Percentiles rank a stretch among this genome's conserved stretches.
Conservation (phyloP, 1,140 invertebrate genomes). For the Nixonia krombeini region DNA sequence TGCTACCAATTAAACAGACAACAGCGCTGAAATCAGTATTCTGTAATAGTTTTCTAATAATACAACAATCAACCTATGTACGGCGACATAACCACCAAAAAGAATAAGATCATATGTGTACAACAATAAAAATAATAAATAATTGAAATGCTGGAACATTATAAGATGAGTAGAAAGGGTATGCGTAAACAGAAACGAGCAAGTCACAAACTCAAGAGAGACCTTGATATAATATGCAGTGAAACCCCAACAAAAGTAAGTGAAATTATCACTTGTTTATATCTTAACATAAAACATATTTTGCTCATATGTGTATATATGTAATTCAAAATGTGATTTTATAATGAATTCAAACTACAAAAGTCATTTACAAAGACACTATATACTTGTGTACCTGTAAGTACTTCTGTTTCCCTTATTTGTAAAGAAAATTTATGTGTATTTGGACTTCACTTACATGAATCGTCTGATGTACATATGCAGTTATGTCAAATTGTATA, state of each 20-base stretch:
- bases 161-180: conserved; percentile 53
- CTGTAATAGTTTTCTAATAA: too few species aligned
- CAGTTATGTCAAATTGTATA: background rate
- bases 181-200: conserved; percentile 68
- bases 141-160: background rate
- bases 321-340: conserved; percentile 12
- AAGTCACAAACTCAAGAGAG: conserved; percentile 65
- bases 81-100: too few species aligned
- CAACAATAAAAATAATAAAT: background rate
- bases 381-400: background rate
- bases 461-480: too few species aligned
- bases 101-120: background rate
- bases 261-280: conserved; percentile 9
- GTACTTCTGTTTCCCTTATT: background rate
- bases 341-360: conserved; percentile 1
- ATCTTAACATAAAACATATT: background rate
- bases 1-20: too few species aligned
- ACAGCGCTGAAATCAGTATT: too few species aligned
- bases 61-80: too few species aligned
- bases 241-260: conserved; percentile 65
- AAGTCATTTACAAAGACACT: background rate
- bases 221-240: conserved; percentile 65
- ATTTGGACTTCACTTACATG: too few species aligned
- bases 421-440: too few species aligned
- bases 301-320: background rate